Base-by-base conservation (phyloP, 2,113 vertebrate genomes). In the Cynocephalus volans region DNA sequence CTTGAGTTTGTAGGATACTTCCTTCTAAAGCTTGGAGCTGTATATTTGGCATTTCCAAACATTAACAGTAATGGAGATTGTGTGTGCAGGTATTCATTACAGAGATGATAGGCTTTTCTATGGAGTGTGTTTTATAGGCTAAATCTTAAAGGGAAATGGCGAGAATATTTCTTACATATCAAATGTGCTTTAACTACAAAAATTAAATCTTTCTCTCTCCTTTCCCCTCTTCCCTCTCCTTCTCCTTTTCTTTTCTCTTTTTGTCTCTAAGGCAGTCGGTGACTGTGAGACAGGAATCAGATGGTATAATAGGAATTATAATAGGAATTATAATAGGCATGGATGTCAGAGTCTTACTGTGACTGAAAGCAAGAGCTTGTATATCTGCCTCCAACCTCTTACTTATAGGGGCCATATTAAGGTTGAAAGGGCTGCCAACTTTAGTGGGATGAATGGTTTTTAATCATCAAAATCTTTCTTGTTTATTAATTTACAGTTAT, bases 91-190 rank as follows among this genome's bases (percentile, higher is more conserved):
- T 87, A 54, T 87, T 96, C 77, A 87, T 97, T 97, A 93, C 36
- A 76, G 82, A 87, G n/a, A 89, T 85, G 89, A 88, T 67, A 36
- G 86, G 41, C 31, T 95, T 95, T 93, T 86, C 69, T 84, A 6
- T 81, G 79, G 6, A 36, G 17, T 2, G 0, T 95, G n/a, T 67
- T 97, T 92, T 81, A 92, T 93, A 93, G 69, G 62, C 75, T 52
- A 93, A 91, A 76, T 72, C 41, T 83, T 64, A 88, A 89, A 93
- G 75, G 62, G 88, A 95, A 96, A 94, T 45, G 58, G n/a, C 80
- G 48, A 83, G n/a, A 50, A 8, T 87, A 90, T 94, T 92, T 96
- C 82, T 95, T 92, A 58, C 3, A 48, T 80, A 96, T 62, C 28
- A 83, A 94, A 73, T 76, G 31, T 65, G 6, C 52, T 93, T 93